Evolutionary conservation across 2,113 vertebrate species (phyloP), one percentile per base, ranked within the genome.

Genomic region (Cyphomyrus plagiostoma): DNA sequence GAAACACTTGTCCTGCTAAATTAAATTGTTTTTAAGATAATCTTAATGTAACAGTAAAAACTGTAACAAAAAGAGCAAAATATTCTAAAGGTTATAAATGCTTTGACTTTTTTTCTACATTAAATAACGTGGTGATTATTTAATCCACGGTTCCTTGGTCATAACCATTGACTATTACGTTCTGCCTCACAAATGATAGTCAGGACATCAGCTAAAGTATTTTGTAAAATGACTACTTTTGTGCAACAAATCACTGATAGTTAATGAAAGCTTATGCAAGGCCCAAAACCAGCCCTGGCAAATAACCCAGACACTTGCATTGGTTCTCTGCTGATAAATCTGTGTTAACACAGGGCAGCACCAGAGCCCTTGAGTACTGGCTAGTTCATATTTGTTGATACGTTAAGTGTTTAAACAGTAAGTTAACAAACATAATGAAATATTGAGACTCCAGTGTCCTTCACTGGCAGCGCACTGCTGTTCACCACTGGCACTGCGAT

Each of bases 401-500:
- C 10, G 8, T 8, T 26, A 53, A 56, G 50, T 21, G n/a, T 87
- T 87, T 86, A 48, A 53, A 30, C 23, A 87, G 9, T 17, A 53
- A 26, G 85, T 35, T 53, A 53, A 53, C 26, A 49, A 50, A 66
- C 35, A 26, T 23, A 30, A 70, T 86, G 23, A 58, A 35, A n/a
- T 53, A 4, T 11, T 30, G 19, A 62, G 53, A 62, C 56, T 58
- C 30, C 35, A 17, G 62, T 49, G 87, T 88, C 87, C 42, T 88
- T 66, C 23, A 39, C 13, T 42, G 87, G 3, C 42, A 3, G n/a
- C 0, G 5, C 30, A 17, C 9, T 21, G 3, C 39, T 48, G 93
- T 93, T 92, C 93, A 91, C 94, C 93, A 94, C 52, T 39, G 93
- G 92, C 92, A 92, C 86, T 49, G 92, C 93, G 94, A 94, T 92